Evolutionary conservation across 2,888 invertebrate genomes (phyloP).

Genomic region (Caenorhabditis becei): DNA sequence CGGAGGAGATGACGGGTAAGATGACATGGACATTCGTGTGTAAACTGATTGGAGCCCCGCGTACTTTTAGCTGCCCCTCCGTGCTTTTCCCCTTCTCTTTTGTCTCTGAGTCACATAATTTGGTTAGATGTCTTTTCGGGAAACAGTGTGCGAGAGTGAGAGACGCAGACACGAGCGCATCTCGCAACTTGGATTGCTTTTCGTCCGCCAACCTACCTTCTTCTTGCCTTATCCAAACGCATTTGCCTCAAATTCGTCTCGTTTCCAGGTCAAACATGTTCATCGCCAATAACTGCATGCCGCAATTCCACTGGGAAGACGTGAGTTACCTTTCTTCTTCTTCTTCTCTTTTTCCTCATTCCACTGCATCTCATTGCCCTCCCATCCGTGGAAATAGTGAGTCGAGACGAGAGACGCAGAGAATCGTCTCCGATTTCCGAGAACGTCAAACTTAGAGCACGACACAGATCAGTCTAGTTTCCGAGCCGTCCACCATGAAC

Average conservation of each 20-base stretch:
- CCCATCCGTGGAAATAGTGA: background rate
- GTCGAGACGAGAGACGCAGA: slow-evolving; percentile 5
- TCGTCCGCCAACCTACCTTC: slow-evolving; percentile 21
- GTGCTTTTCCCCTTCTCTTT: background rate
- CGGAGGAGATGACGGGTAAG: slow-evolving; percentile 35
- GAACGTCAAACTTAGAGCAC: slow-evolving; percentile 13
- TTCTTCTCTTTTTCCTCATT: background rate
- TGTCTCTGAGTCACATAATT: slow-evolving; percentile 37
- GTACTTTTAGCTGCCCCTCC: slow-evolving; percentile 19
- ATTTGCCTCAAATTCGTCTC: background rate
- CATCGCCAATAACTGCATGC: slow-evolving; percentile 61
- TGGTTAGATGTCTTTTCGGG: slow-evolving; percentile 37
- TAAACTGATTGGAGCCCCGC: slow-evolving; percentile 23
- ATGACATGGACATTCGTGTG: slow-evolving; percentile 22
- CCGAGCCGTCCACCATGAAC: slow-evolving; percentile 29
- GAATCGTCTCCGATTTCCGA: slow-evolving; percentile 27
- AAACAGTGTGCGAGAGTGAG: slow-evolving; percentile 17
- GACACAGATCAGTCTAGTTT: background rate
- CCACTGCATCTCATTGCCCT: slow-evolving; percentile 2
- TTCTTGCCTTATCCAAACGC: slow-evolving; percentile 14
- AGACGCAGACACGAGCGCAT: slow-evolving; percentile 30
- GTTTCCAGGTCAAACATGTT: slow-evolving; percentile 42
- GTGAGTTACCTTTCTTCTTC: slow-evolving; percentile 28
- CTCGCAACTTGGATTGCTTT: slow-evolving; percentile 38
- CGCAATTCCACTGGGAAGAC: slow-evolving; percentile 61